These are phyloP conservation scores for Spodoptera picta DNA, from an alignment of 2,888 invertebrate genomes.

Conservation along the genomic window DNA sequence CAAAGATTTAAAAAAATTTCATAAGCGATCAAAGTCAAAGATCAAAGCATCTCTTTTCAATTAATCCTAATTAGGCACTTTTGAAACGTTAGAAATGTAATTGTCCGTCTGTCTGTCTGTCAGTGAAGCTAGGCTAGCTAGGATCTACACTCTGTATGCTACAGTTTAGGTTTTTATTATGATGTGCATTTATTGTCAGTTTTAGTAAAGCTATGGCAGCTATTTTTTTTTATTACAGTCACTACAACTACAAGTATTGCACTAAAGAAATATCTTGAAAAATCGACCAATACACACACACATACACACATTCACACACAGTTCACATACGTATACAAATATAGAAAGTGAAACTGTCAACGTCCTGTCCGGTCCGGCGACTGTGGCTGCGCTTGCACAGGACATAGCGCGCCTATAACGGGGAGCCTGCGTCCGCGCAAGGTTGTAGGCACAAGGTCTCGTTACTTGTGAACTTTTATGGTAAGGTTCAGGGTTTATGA, in stretches of 20 bases:
- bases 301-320: not conserved
- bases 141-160: too few relatives aligned
- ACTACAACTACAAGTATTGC: not conserved
- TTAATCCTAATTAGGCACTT: too few relatives aligned
- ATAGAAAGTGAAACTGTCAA: constrained; percentile 46
- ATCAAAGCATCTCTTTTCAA: too few relatives aligned
- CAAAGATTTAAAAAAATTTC: too few relatives aligned
- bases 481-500: constrained; percentile 26
- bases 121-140: too few relatives aligned
- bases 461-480: not conserved
- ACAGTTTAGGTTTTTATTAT: too few relatives aligned
- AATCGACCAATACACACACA: constrained; percentile 1
- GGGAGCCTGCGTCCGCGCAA: constrained; percentile 21
- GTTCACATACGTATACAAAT: not conserved
- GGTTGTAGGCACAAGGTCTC: constrained; percentile 35
- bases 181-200: too few relatives aligned
- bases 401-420: constrained; percentile 28
- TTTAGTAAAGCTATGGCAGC: too few relatives aligned
- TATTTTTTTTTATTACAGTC: too few relatives aligned
- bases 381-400: constrained; percentile 11
- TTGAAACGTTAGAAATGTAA: too few relatives aligned
- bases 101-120: too few relatives aligned
- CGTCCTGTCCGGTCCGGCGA: constrained; percentile 24
- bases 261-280: constrained; percentile 10
- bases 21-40: too few relatives aligned